Percentiles rank a stretch among this genome's conserved stretches.
These are phyloP conservation scores for Lucinisca nassula DNA, from an alignment of 2,888 invertebrate species.

Conservation along the genomic window DNA sequence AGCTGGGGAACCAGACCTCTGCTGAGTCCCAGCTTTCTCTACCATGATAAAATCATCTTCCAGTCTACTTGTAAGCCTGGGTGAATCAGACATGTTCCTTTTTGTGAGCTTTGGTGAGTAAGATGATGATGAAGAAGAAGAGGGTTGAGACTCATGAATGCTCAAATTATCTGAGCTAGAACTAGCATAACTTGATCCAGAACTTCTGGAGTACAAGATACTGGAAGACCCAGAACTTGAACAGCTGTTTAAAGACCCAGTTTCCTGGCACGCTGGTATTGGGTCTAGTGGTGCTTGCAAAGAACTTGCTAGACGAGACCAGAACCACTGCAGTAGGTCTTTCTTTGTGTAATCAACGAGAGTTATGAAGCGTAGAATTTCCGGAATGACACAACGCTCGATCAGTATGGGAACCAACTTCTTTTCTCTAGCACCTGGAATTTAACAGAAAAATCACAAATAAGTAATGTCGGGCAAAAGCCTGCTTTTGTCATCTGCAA, in stretches of 20 bases:
- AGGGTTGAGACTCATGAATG: neutral
- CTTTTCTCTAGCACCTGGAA: slow-evolving; percentile 82
- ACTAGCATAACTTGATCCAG: neutral
- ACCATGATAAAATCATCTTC: neutral
- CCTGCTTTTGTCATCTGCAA: no score
- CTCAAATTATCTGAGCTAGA: neutral
- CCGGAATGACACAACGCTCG: slow-evolving; percentile 75
- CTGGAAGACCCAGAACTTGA: neutral
- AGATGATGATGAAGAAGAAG: neutral
- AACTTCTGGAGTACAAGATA: neutral
- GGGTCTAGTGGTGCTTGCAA: slow-evolving; percentile 92
- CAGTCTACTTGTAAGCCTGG: neutral
- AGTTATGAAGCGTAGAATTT: slow-evolving; percentile 79
- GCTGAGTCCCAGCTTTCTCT: neutral
- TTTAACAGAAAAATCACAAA: no score
- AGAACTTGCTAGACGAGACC: slow-evolving; percentile 94
- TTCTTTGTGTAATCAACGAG: slow-evolving; percentile 82
- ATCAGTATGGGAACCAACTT: slow-evolving; percentile 84
- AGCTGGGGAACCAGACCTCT: neutral
- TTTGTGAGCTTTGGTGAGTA: neutral
- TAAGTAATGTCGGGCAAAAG: no score
- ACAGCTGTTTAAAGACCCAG: neutral
- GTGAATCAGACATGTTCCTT: neutral
- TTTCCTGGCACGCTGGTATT: slow-evolving; percentile 8
- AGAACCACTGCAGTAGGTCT: slow-evolving; percentile 89